Conservation (phyloP, 2,888 invertebrate species). For the Drosophila subsilvestris region DNA sequence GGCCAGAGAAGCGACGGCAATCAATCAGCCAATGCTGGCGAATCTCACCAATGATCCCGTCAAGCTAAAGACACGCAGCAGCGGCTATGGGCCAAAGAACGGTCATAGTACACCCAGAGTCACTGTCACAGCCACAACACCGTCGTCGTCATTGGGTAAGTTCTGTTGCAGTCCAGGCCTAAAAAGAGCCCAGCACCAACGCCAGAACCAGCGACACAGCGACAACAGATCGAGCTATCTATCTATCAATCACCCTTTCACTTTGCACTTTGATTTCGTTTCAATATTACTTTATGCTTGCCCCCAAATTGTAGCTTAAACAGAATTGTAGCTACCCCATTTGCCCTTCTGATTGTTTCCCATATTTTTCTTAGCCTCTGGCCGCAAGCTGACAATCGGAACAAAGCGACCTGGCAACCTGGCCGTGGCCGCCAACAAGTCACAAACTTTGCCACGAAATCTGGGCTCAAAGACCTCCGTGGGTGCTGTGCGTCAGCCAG, state of each 20-base stretch:
- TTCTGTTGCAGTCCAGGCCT: background rate
- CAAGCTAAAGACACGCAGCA: slow-evolving; percentile 58
- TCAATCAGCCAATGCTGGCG: slow-evolving; percentile 69
- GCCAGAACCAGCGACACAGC: slow-evolving; percentile 38
- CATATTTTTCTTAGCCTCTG: slow-evolving; percentile 87
- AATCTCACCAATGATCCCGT: slow-evolving; percentile 38
- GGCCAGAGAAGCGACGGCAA: slow-evolving; percentile 35
- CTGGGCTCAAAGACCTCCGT: slow-evolving; percentile 87
- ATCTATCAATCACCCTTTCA: slow-evolving; percentile 27
- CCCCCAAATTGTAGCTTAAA: slow-evolving; percentile 31
- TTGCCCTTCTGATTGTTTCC: background rate
- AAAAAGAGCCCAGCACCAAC: slow-evolving; percentile 21
- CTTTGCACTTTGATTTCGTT: slow-evolving; percentile 25
- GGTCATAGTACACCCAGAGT: slow-evolving; percentile 25
- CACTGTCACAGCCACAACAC: slow-evolving; percentile 2
- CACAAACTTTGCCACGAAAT: slow-evolving; percentile 93
- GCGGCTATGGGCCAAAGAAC: slow-evolving; percentile 60
- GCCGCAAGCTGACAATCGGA: slow-evolving; percentile 91
- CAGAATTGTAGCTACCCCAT: background rate
- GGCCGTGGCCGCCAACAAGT: slow-evolving; percentile 89
- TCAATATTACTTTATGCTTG: slow-evolving; percentile 23
- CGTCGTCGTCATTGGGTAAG: background rate
- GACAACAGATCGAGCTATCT: slow-evolving; percentile 30
- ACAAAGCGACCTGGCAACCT: slow-evolving; percentile 88
- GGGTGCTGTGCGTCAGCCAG: slow-evolving; percentile 85